phyloP scores from a whole-genome alignment of 2,888 invertebrate species.

The Gerris lacustris region DNA sequence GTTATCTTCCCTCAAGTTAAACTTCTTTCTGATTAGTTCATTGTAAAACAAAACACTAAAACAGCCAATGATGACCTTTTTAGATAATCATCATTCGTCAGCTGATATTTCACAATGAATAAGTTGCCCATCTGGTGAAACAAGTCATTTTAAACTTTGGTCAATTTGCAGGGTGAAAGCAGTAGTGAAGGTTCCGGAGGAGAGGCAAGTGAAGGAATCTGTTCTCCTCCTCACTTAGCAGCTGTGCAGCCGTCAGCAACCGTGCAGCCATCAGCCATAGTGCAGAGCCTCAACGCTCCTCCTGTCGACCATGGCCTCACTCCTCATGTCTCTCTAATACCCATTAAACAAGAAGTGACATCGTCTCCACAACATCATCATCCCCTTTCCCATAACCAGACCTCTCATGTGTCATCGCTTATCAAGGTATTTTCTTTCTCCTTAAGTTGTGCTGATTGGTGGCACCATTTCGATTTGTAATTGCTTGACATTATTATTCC shows the following conservation, averaged over 20 bases:
- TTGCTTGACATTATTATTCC: no score
- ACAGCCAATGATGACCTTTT: no score
- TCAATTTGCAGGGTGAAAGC: conserved; percentile 13
- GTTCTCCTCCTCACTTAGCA: conserved; percentile 13
- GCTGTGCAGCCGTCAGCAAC: not conserved
- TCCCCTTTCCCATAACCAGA: conserved; percentile 37
- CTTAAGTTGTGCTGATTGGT: no score
- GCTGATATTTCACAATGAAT: no score
- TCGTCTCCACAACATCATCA: conserved; percentile 29
- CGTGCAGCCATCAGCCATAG: conserved; percentile 11
- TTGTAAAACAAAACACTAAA: no score
- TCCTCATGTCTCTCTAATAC: conserved; percentile 73
- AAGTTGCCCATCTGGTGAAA: no score
- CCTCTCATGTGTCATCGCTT: conserved; percentile 57
- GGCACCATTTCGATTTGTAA: no score
- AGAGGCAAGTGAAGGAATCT: conserved; percentile 16
- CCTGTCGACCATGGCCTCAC: conserved; percentile 47
- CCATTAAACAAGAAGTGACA: conserved; percentile 55
- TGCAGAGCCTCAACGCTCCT: conserved; percentile 10
- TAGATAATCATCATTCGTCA: no score
- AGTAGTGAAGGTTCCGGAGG: conserved; percentile 13
- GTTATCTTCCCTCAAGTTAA: no score
- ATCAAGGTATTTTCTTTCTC: conserved; percentile 49
- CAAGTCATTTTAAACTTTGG: no score
- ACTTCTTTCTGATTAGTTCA: no score